Base-by-base conservation (phyloP, 2,797 vertebrate species). In the Allobates femoralis region DNA sequence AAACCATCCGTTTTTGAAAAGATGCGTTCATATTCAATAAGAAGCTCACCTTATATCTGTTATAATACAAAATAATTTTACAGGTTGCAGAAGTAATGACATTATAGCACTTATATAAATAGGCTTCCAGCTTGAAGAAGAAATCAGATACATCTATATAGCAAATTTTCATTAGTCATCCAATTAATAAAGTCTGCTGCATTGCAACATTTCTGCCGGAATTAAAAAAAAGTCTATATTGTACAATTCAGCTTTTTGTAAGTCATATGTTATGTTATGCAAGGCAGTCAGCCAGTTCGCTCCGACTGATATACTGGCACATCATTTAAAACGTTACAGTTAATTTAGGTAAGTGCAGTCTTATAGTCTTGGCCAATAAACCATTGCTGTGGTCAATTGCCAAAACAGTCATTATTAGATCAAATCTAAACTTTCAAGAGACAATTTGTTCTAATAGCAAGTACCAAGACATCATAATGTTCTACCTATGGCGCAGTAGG, bases 391-490 rank as follows among this genome's bases (percentile, higher is more conserved):
- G 81, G 81, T 89, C 83, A 86, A 55, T 89, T 90, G 91, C 90
- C 89, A 91, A 87, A 34, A 89, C 46, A 88, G 46, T 89, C 83
- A 73, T 83, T 46, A 89, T 66, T 60, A 75, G 76, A 89, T 90
- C 89, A 90, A 21, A 92, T 91, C 83, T 92, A 89, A 90, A 89
- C 89, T 90, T 91, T 90, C 90, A 92, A 89, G 86, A 90, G 92
- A 90, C 60, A 58, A 26, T 84, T 55, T 89, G 32, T 53, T 89
- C 91, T 90, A 81, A 62, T 81, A 62, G 79, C 86, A 86, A 89
- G 90, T 26, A 1, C 79, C 89, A 84, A 82, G 51, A 56, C 26
- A 46, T 15, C 67, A 62, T 62, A 81, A 51, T 60, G 30, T 58
- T 85, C 55, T 51, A 30, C 73, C 26, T n/a, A n/a, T 50, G 8